Evolutionary conservation across 2,888 invertebrate species (phyloP), one percentile per base, ranked within the genome.

Genomic region (Metellina segmentata): DNA sequence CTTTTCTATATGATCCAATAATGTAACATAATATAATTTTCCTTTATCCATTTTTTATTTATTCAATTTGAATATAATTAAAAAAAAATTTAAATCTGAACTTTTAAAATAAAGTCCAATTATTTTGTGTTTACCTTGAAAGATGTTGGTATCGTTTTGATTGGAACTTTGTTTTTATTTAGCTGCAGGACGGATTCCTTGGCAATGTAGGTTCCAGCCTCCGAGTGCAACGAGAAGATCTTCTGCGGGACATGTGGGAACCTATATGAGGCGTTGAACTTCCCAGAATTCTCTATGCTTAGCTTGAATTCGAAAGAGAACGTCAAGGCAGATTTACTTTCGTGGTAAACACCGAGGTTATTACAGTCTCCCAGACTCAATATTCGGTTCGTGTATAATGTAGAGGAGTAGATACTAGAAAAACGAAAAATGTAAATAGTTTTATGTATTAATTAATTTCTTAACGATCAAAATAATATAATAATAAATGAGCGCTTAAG

Each of bases 181-280:
- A 20, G 5, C 19, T 52, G 49, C 2, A 75, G 9, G 7, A 7
- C 0, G 20, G 49, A 19, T 2, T 20, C 19, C 11, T 9, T 49
- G 16, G 61, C 78, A 1, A 82, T 61, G 13, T 83, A 87, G 4
- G 91, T 91, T 53, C 91, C 91, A 71, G 91, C 71, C 61, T 87
- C 91, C 0, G 87, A 53, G 19, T 61, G 16, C 16, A 72, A 79
- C 7, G n/a, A 11, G n/a, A 82, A 53, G 9, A 72, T 53, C 0
- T 74, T 61, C 13, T 78, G 82, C 2, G 81, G 86, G n/a, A 91
- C 9, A 72, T 71, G 19, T 7, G 77, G 78, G 48, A 87, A 69
- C 9, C 75, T 71, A 48, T 79, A 91, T 16, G 69, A 34, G 13
- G 78, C 19, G n/a, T 48, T 78, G 11, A 83, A 20, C 6, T 19